phyloP scores from a whole-genome alignment of 92 coral and sea anemone genomes.

The Heteractis magnifica region DNA sequence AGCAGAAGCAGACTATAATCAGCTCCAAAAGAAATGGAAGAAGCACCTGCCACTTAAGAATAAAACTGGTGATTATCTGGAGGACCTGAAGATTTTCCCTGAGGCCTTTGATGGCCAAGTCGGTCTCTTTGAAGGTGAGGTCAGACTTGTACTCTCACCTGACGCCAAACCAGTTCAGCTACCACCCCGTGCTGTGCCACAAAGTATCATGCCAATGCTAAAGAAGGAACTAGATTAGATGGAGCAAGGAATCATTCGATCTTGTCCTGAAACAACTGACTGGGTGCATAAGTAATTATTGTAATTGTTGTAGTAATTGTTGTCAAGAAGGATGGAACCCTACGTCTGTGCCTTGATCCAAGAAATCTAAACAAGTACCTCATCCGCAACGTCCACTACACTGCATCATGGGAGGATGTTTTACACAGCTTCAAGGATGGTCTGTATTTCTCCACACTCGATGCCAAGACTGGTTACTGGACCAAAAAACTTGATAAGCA shows the following conservation, averaged over 20 bases:
- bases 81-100: constrained; percentile 61
- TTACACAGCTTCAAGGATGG: constrained; percentile 54
- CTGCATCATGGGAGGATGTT: constrained; percentile 60
- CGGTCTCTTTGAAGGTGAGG: constrained; percentile 65
- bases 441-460: constrained; percentile 51
- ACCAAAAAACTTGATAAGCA: constrained; percentile 48
- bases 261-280: constrained; percentile 75
- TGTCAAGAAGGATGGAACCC: constrained; percentile 56
- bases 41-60: constrained; percentile 63
- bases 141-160: constrained; percentile 53
- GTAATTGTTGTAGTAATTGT: constrained; percentile 64
- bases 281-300: constrained; percentile 77
- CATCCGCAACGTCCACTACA: constrained; percentile 54
- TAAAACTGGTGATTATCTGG: constrained; percentile 61
- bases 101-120: constrained; percentile 67
- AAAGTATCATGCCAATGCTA: constrained; percentile 60
- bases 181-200: constrained; percentile 65
- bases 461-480: constrained; percentile 68
- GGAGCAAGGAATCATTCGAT: constrained; percentile 65
- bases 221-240: constrained; percentile 65
- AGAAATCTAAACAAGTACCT: constrained; percentile 53
- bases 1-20: constrained; percentile 55
- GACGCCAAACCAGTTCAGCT: constrained; percentile 61
- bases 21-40: constrained; percentile 59
- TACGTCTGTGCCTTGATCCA: constrained; percentile 61